Evolutionary conservation across 2,113 vertebrate species (phyloP).

Genomic region (Solenodon paradoxus): DNA sequence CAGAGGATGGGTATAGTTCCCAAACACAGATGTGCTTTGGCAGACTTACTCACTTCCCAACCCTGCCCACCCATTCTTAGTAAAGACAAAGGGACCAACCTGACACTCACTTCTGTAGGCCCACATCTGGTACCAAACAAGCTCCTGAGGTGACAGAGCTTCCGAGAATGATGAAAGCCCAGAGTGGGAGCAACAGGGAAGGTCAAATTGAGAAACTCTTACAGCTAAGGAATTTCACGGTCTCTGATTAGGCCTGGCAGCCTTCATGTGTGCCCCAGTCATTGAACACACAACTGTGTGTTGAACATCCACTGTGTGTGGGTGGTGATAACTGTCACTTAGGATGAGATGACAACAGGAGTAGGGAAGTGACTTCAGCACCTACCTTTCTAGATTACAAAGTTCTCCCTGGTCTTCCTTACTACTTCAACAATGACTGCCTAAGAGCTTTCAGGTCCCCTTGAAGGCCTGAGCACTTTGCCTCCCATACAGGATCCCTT

Average conservation of each 20-base stretch:
- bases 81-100: neutral
- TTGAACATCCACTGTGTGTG: fast-evolving
- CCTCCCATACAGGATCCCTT: neutral
- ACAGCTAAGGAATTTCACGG: fast-evolving
- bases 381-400: neutral
- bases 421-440: neutral
- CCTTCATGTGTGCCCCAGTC: neutral
- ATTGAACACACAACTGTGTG: neutral
- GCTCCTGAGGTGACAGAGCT: neutral
- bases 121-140: neutral
- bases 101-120: neutral
- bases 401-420: neutral
- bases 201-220: neutral
- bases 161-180: neutral
- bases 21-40: neutral
- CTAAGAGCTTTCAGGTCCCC: neutral
- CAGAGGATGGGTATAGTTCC: neutral
- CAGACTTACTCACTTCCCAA: neutral
- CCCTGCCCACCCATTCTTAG: neutral
- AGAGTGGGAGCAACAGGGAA: neutral
- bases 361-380: neutral
- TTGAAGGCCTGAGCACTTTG: neutral
- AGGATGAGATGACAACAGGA: neutral
- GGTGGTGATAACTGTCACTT: neutral
- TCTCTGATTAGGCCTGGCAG: neutral